Percentiles rank a stretch among this genome's conserved stretches.
phyloP scores from a whole-genome alignment of 2,888 invertebrate genomes.

The Cistogaster globosa region DNA sequence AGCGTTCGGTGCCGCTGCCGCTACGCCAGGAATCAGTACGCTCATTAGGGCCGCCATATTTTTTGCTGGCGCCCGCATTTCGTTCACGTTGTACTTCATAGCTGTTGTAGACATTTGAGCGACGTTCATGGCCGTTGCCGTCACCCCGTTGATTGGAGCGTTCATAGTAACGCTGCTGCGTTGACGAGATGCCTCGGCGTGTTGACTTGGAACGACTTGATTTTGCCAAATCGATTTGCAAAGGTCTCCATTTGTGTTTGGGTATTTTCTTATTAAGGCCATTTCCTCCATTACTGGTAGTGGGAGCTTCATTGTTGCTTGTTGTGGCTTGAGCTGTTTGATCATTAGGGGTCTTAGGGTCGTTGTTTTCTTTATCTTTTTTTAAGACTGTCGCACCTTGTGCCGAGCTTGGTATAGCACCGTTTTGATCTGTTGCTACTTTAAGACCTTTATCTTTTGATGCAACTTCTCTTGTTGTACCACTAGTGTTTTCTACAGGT shows the following conservation, averaged over 20 bases:
- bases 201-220: slow-evolving; percentile 86
- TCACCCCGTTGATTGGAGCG: slow-evolving; percentile 71
- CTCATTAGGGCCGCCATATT: slow-evolving; percentile 77
- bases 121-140: slow-evolving; percentile 66
- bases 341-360: slow-evolving; percentile 67
- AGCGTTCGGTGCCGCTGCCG: slow-evolving; percentile 78
- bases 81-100: slow-evolving; percentile 68
- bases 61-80: slow-evolving; percentile 72
- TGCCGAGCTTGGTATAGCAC: slow-evolving; percentile 35
- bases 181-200: slow-evolving; percentile 76
- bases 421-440: slow-evolving; percentile 24
- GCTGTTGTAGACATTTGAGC: slow-evolving; percentile 66
- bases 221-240: slow-evolving; percentile 91
- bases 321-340: slow-evolving; percentile 44
- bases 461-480: slow-evolving; percentile 49
- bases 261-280: slow-evolving; percentile 81
- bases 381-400: slow-evolving; percentile 55
- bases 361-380: slow-evolving; percentile 70
- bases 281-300: slow-evolving; percentile 66
- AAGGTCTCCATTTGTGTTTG: slow-evolving; percentile 94
- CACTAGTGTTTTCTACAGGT: slow-evolving; percentile 9
- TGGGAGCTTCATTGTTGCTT: slow-evolving; percentile 68
- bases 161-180: slow-evolving; percentile 75
- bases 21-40: slow-evolving; percentile 82
- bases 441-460: slow-evolving; percentile 29